Evolutionary conservation across 2,797 vertebrate genomes (phyloP).

Genomic region (Setipinna tenuifilis): DNA sequence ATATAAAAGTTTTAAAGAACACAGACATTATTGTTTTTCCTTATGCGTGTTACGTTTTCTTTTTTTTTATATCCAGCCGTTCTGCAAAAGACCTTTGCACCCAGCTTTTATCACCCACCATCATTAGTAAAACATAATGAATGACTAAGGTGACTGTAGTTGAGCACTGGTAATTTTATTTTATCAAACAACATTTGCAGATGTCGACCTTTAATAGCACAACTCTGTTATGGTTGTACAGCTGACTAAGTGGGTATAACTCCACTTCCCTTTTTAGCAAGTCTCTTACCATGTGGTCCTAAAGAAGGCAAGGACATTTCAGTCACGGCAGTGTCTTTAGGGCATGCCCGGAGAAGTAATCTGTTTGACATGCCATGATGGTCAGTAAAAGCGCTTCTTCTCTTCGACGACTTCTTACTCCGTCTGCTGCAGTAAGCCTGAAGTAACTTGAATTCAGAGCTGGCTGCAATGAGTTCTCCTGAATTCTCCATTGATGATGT

Average conservation of each 20-base stretch:
- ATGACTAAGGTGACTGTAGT: neutral
- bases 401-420: neutral
- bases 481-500: slow-evolving; percentile 37
- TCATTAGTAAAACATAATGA: neutral
- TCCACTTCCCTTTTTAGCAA: neutral
- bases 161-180: no score
- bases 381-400: neutral
- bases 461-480: neutral
- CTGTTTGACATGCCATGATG: neutral
- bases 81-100: neutral
- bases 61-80: neutral
- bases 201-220: no score
- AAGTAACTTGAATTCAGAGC: slow-evolving; percentile 51
- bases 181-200: neutral
- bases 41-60: neutral
- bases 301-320: no score
- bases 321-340: no score
- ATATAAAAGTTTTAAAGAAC: neutral
- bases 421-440: slow-evolving; percentile 46
- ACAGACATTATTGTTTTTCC: neutral
- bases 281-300: neutral
- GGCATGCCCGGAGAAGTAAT: neutral
- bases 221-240: neutral
- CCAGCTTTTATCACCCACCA: neutral
- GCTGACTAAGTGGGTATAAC: neutral